These are phyloP conservation scores for Gymnorhina tibicen DNA, from an alignment of 2,113 vertebrate species.

Conservation along the genomic window DNA sequence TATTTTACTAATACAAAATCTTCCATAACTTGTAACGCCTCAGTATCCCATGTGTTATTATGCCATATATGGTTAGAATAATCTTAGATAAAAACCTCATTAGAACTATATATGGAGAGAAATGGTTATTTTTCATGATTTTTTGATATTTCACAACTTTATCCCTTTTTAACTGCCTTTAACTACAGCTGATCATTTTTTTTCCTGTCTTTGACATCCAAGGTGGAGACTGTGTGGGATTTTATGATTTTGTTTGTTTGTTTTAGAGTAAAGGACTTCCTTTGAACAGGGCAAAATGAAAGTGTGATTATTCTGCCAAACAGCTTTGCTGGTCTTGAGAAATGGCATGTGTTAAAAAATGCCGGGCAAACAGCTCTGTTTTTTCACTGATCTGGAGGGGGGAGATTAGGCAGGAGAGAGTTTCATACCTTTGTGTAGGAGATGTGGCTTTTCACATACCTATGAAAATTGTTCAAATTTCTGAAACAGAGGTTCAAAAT, in stretches of 20 bases:
- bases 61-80: not conserved
- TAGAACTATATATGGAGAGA: not conserved
- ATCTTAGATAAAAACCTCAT: not conserved
- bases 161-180: not conserved
- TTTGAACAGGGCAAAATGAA: not conserved
- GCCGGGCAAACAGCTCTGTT: not conserved
- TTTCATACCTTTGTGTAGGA: not conserved
- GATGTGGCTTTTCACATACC: not conserved
- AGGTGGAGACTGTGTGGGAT: fast-evolving
- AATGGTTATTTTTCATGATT: not conserved
- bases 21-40: not conserved
- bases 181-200: not conserved
- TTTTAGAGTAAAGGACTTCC: not conserved
- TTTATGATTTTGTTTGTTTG: not conserved
- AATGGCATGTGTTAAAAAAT: not conserved
- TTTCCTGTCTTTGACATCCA: not conserved
- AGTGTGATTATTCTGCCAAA: not conserved
- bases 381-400: not conserved
- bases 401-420: not conserved
- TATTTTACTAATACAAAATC: not conserved
- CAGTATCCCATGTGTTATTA: not conserved
- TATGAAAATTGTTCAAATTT: not conserved
- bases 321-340: not conserved
- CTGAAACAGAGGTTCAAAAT: not conserved
- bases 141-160: not conserved